Base-by-base conservation (phyloP, 2,797 vertebrate species). In the Varecia variegata region DNA sequence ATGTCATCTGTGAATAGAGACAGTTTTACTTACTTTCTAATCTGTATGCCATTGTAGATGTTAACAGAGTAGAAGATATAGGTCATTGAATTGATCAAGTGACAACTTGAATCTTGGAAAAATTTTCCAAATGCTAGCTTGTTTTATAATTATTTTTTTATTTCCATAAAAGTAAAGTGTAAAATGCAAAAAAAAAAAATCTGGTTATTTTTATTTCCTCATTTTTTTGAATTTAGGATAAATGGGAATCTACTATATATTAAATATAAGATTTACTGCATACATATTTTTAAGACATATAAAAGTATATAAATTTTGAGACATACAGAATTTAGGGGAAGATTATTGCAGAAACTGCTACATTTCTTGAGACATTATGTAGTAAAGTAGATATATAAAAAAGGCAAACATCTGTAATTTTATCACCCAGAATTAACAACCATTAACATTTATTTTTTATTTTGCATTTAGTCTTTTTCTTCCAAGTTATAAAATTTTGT, bases 341-440 rank as follows among this genome's bases (percentile, higher is more conserved):
- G 23, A 85, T 27, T 91, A 68, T 79, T 79, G 91, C 1, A 73
- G 38, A 89, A 79, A 91, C 73, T 7, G 73, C 9, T 88, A 60
- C 3, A 11, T 88, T 84, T 92, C 77, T 95, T 73, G 70, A 89
- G 74, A 92, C 18, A 70, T 80, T 70, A 35, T 77, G n/a, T 4
- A 73, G 58, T 86, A 60, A 91, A 81, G 5, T 70, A 17, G 67
- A 38, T 40, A 47, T 8, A 25, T 18, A 60, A 74, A 71, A 58
- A 45, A 68, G 18, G 23, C 7, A 77, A 54, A 92, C 25, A 80
- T 43, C 54, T 56, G 3, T 70, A 77, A 71, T 94, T 96, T 95
- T 82, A 90, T 95, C 13, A 40, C 15, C 40, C 35, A 95, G n/a
- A 45, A 83, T 95, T 95, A 90, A 67, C 21, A 90, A 10, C n/a